Percentiles rank a stretch among this genome's conserved stretches.
Conservation (phyloP, 2,113 vertebrate species). For the Himantopus leucocephalus region DNA sequence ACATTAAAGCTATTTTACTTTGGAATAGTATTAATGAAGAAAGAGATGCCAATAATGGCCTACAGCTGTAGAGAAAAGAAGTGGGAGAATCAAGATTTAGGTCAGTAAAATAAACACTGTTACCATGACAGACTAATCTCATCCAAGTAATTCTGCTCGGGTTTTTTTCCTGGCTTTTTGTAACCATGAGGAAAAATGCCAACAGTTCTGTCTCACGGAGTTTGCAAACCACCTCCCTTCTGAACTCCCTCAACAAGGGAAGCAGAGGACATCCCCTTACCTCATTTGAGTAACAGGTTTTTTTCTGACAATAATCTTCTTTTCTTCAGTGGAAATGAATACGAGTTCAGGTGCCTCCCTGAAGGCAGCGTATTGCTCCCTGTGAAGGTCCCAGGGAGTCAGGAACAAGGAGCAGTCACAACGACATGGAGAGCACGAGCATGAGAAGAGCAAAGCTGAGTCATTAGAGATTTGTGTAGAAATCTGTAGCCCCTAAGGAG, state of each 20-base stretch:
- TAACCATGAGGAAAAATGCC: not conserved
- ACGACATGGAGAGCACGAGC: rapidly evolving
- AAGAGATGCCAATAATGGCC: not conserved
- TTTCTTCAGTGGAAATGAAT: not conserved
- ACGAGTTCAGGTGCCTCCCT: not conserved
- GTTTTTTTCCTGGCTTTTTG: not conserved
- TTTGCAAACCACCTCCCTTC: not conserved
- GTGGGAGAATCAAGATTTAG: not conserved
- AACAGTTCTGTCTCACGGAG: not conserved
- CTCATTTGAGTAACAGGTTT: not conserved
- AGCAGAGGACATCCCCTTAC: not conserved
- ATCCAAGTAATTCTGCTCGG: not conserved
- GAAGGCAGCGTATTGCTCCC: not conserved
- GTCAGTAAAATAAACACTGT: constrained; percentile 15
- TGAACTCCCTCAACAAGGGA: not conserved
- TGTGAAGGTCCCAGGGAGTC: not conserved
- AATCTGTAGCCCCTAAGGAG: not conserved
- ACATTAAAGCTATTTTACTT: not conserved
- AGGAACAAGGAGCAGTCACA: not conserved
- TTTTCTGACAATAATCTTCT: not conserved
- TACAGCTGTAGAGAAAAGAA: not conserved
- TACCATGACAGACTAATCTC: not conserved
- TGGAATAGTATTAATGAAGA: not conserved
- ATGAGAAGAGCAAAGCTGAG: not conserved
- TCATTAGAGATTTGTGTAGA: not conserved